Evolutionary conservation across 64 coral and sea anemone species (phyloP).

Genomic region (Actinia tenebrosa): DNA sequence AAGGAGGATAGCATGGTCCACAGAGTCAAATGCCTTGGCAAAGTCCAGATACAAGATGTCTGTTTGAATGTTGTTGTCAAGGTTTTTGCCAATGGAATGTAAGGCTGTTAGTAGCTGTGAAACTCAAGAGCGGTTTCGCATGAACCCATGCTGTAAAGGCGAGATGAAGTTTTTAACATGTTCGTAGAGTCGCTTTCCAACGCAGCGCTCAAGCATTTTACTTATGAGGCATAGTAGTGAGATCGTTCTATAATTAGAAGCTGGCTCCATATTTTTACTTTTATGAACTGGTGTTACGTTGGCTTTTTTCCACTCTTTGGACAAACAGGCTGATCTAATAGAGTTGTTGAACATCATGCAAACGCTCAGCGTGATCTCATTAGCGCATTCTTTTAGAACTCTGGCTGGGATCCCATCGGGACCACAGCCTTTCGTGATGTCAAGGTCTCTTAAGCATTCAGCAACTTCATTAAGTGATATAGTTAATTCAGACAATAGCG

Average conservation of each 20-base stretch:
- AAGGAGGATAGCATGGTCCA: conserved; percentile 13
- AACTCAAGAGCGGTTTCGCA: conserved; percentile 37
- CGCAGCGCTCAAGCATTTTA: conserved; percentile 37
- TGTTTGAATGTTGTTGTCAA: conserved; percentile 12
- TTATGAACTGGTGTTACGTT: conserved; percentile 28
- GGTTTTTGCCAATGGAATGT: conserved; percentile 30
- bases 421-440: neutral
- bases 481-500: too few species aligned
- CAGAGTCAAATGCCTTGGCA: conserved; percentile 40
- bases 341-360: neutral
- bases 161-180: conserved; percentile 33
- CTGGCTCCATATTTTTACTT: conserved; percentile 6
- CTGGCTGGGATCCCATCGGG: conserved; percentile 28
- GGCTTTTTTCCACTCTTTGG: conserved; percentile 27
- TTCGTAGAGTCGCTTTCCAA: neutral
- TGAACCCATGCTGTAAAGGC: conserved; percentile 31
- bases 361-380: neutral
- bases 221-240: conserved; percentile 26
- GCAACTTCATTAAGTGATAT: too few species aligned
- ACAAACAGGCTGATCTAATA: conserved; percentile 10
- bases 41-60: conserved; percentile 37
- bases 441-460: neutral
- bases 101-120: conserved; percentile 45
- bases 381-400: conserved; percentile 18
- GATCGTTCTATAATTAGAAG: conserved; percentile 29